Evolutionary conservation across 2,888 invertebrate genomes (phyloP).

Genomic region (Euclidia mi): DNA sequence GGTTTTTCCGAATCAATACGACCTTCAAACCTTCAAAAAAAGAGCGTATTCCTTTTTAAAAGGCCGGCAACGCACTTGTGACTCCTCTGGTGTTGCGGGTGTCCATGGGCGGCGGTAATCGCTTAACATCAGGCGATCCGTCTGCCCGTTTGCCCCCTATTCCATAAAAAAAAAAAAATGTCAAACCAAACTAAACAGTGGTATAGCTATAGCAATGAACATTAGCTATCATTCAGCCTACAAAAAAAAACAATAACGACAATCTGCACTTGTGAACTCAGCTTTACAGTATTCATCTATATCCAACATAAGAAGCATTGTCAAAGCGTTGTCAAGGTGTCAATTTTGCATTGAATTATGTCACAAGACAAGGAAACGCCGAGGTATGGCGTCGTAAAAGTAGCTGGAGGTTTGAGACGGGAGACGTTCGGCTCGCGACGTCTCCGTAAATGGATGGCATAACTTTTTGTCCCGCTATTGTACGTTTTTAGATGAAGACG

Average conservation of each 20-base stretch:
- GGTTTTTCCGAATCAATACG: no score
- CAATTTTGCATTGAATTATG: conserved; percentile 50
- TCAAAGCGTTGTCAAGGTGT: conserved; percentile 45
- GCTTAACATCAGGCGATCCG: no score
- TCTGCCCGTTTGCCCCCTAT: no score
- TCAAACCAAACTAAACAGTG: no score
- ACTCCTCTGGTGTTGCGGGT: no score
- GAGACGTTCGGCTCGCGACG: background rate
- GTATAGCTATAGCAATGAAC: no score
- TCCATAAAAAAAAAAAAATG: no score
- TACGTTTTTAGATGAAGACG: background rate
- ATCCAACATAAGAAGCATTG: conserved; percentile 42
- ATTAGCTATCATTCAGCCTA: no score
- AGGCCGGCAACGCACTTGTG: no score
- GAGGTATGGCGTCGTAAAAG: conserved; percentile 19
- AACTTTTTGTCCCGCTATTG: conserved; percentile 1
- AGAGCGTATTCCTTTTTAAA: no score
- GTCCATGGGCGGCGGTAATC: no score
- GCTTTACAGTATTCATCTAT: conserved; percentile 3
- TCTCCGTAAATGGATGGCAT: background rate
- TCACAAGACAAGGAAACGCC: conserved; percentile 35
- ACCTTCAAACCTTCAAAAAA: no score
- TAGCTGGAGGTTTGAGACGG: conserved; percentile 13
- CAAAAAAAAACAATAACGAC: background rate
- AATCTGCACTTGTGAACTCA: background rate